A percentile compares a stretch with the other conserved stretches of the same genome.
Evolutionary conservation across 2,888 invertebrate genomes (phyloP).

Genomic region (Himalopsyche kuldschensis): DNA sequence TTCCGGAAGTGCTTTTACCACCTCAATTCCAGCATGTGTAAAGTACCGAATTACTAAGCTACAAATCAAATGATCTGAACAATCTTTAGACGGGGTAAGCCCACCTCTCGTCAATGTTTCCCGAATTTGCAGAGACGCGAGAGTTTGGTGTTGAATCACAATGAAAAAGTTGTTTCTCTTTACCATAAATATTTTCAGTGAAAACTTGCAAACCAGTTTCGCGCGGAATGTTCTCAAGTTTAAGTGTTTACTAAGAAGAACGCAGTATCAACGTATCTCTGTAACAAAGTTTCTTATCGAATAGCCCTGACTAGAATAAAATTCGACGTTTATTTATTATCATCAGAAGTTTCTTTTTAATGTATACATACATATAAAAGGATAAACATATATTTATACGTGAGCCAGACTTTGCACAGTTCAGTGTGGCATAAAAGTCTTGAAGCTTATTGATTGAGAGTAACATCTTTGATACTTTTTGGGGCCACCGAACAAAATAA

Average conservation of each 20-base stretch:
- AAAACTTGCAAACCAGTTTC: slow-evolving; percentile 4
- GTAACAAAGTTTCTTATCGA: slow-evolving; percentile 31
- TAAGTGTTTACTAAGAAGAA: slow-evolving; percentile 24
- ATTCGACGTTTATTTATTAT: slow-evolving; percentile 36
- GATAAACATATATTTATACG: not conserved
- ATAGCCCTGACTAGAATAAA: slow-evolving; percentile 27
- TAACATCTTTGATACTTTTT: not conserved
- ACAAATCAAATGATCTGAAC: not conserved
- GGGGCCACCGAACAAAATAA: not conserved
- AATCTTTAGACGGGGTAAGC: not conserved
- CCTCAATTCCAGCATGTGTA: not conserved
- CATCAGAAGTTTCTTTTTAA: slow-evolving; percentile 28
- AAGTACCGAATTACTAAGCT: not conserved
- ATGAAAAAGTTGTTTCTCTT: slow-evolving; percentile 20
- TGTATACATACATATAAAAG: not conserved
- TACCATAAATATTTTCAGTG: slow-evolving; percentile 23
- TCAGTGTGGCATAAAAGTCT: not conserved
- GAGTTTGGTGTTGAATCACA: slow-evolving; percentile 17
- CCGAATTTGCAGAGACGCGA: not conserved
- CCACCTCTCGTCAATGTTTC: not conserved
- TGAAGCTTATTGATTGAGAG: not conserved
- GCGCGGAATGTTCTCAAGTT: slow-evolving; percentile 15
- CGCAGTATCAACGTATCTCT: slow-evolving; percentile 18
- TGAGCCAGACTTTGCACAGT: not conserved
- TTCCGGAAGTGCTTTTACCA: not conserved